Conservation (phyloP, 2,113 vertebrate species). For the Malurus elegans region DNA sequence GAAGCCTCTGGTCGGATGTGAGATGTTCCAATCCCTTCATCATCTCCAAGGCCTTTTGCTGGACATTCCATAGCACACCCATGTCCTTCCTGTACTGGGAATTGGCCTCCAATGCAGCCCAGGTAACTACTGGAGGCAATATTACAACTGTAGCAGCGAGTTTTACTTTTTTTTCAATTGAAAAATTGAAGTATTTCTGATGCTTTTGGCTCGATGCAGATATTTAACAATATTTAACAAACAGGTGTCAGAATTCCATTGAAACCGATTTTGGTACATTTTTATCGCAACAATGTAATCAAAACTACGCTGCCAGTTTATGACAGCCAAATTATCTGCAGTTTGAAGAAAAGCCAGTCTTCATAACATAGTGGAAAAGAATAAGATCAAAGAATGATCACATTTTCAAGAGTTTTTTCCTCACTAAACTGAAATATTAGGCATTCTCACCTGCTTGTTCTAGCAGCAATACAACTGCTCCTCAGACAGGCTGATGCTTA, state of each 20-base stretch:
- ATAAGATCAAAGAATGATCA: constrained; percentile 5
- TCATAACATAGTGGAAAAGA: neutral
- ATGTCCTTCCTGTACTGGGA: neutral
- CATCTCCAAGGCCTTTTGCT: neutral
- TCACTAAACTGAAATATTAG: neutral
- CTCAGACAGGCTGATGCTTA: neutral
- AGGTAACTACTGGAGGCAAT: neutral
- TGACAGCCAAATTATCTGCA: constrained; percentile 30
- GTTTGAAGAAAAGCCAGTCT: constrained; percentile 7
- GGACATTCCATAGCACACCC: neutral
- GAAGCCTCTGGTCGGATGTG: neutral
- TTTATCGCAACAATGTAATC: constrained; percentile 15
- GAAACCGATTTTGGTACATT: neutral
- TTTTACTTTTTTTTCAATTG: neutral
- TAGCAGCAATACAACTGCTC: neutral
- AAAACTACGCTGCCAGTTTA: neutral
- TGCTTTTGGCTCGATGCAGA: neutral
- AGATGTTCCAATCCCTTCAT: neutral
- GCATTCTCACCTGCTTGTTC: neutral
- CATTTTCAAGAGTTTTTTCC: neutral
- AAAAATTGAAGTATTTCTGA: neutral
- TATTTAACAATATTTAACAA: constrained; percentile 36
- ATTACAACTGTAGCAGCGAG: neutral
- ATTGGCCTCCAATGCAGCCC: neutral
- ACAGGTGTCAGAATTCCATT: neutral